Evolutionary conservation across 1,140 invertebrate species (phyloP), one percentile per base, ranked within the genome.

Genomic region (Stegodyphus dumicola): DNA sequence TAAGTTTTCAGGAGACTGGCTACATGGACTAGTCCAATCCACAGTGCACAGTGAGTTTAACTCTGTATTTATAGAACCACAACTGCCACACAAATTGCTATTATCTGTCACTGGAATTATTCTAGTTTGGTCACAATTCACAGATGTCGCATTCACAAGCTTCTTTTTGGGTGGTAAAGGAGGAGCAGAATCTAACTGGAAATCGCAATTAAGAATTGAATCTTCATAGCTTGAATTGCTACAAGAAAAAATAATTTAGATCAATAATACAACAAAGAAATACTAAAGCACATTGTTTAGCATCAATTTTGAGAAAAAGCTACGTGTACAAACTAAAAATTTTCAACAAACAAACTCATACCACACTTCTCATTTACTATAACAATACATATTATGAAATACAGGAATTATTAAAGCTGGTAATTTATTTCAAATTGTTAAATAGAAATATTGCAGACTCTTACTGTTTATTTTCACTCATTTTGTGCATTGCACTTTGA

Each of bases 111-210:
- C 48, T 9, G 81, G 65, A 66, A 73, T 74, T 66, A 83, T 75
- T 84, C 67, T 77, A 7, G 75, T 15, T 15, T 73, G 56, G 56
- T 85, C 76, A 77, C 13, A 52, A 60, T 65, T 74, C 91, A 89
- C 92, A 92, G 89, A 49, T 51, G 33, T 56, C 56, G 73, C 13
- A 54, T 60, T 60, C 10, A 53, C 48, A 10, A 76, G 66, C 65
- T 76, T 84, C 52, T 93, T 92, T 90, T 95, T 95, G 48, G 94
- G 94, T n/a, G 95, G 95, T 76, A 95, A 89, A 10, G 95, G 95
- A 86, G 94, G 95, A 48, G 94, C 94, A 86, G 83, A 73, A 18
- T 87, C 86, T 64, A 78, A 76, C 13, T 84, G 64, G 64, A 85
- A 85, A 53, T 89, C 87, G 90, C 90, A 94, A 94, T 94, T 91